phyloP scores from a whole-genome alignment of 2,888 invertebrate species.

The Eupeodes luniger region DNA sequence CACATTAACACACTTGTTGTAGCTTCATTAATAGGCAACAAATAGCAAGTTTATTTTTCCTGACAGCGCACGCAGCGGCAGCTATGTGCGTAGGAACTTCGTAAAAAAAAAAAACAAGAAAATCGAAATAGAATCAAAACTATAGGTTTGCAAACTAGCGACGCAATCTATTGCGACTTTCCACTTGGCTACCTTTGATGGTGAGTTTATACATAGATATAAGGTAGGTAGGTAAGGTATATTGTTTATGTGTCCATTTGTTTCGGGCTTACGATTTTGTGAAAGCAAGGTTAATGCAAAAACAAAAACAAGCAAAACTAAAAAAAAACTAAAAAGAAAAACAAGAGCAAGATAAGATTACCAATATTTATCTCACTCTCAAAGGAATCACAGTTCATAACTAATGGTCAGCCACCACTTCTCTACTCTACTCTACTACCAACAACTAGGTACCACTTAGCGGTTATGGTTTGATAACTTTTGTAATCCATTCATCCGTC shows the following conservation, averaged over 20 bases:
- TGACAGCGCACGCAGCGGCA: neutral
- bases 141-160: neutral
- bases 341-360: slow-evolving; percentile 28
- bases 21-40: neutral
- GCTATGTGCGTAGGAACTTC: neutral
- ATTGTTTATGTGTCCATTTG: neutral
- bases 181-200: slow-evolving; percentile 7
- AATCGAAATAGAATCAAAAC: neutral
- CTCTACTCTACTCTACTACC: neutral
- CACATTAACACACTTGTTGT: neutral
- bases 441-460: neutral
- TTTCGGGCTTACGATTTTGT: slow-evolving; percentile 22
- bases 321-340: neutral
- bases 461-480: neutral
- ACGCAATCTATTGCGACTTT: slow-evolving; percentile 28
- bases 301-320: neutral
- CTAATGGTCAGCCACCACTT: neutral
- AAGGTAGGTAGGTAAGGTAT: neutral
- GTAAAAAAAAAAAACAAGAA: neutral
- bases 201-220: neutral
- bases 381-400: neutral
- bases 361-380: neutral
- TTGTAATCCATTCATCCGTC: neutral
- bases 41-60: neutral
- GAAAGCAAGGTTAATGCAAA: slow-evolving; percentile 31